A percentile compares a stretch with the other conserved stretches of the same genome.
Conservation (phyloP, 2,888 invertebrate genomes). For the Drosophila mimica region DNA sequence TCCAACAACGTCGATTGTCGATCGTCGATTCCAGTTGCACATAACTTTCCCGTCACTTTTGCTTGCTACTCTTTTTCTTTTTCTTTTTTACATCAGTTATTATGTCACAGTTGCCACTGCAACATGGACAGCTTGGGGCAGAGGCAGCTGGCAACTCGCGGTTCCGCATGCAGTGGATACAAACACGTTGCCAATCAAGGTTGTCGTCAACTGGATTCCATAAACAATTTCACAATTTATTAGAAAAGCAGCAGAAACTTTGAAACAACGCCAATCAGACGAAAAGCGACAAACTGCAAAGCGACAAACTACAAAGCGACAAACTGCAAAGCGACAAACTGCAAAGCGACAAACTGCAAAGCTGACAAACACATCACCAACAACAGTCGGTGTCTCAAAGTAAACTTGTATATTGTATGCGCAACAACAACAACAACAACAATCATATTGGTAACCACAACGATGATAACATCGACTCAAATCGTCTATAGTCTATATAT, state of each 20-base stretch:
- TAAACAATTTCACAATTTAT: slow-evolving; percentile 61
- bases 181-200: slow-evolving; percentile 37
- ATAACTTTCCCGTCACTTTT: slow-evolving; percentile 50
- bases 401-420: slow-evolving; percentile 51
- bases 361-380: slow-evolving; percentile 21
- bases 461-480: slow-evolving; percentile 18
- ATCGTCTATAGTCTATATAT: slow-evolving; percentile 1
- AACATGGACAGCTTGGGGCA: slow-evolving; percentile 18
- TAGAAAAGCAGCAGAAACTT: slow-evolving; percentile 40
- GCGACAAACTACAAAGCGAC: too few species aligned
- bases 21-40: slow-evolving; percentile 39
- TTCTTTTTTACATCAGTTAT: slow-evolving; percentile 18
- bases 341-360: slow-evolving; percentile 13
- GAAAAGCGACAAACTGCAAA: slow-evolving; percentile 13
- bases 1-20: slow-evolving; percentile 8
- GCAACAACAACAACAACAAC: slow-evolving; percentile 15
- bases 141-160: slow-evolving; percentile 31
- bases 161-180: slow-evolving; percentile 67
- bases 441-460: slow-evolving; percentile 27
- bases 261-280: slow-evolving; percentile 20
- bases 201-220: slow-evolving; percentile 40
- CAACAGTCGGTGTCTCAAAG: slow-evolving; percentile 14
- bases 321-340: too few species aligned
- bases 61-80: not conserved
- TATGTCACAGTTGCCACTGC: slow-evolving; percentile 57